Base-by-base conservation (phyloP, 1,140 invertebrate genomes). In the Drosophila oshimai region DNA sequence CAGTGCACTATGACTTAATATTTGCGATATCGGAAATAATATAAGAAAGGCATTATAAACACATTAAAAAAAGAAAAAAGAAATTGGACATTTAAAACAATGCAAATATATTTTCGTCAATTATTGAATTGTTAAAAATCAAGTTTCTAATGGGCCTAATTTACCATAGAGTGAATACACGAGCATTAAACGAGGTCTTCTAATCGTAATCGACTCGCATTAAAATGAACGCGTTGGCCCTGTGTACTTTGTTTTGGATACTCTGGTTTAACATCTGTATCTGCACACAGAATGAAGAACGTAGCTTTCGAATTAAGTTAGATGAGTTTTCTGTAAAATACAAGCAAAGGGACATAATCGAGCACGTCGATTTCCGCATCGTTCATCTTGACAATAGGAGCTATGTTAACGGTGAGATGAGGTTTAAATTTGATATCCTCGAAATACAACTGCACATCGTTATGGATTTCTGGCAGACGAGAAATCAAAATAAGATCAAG, bases 301-400 rank as follows among this genome's bases (percentile, higher is more conserved):
- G 33, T 9, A 39, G 24, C 15, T 81, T 73, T 45, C 51, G 37
- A 5, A 36, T 83, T n/a, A 28, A 28, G 20, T 33, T 83, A 6
- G 45, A 83, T 37, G 28, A 33, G 9, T 60, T 75, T 12, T 34
- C 34, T 2, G 6, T 75, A 0, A 75, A 42, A 7, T 47, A 57
- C 0, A 33, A 6, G n/a, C 10, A 20, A 4, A 15, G 20, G 7
- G 62, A 24, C 20, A 7, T 54, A 3, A 45, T 68, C 2, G 53
- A 68, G 6, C 15, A 53, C 6, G 17, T 37, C 0, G 51, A 69
- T 5, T 61, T 57, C 33, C 20, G 39, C 4, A 22, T 71, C 4
- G 15, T 45, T 28, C 7, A 55, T 10, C 3, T 51, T 6, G 18
- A 33, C 6, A 73, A 78, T 51, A 24, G 34, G 1, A 77, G 39